Conservation (phyloP, 2,797 vertebrate genomes). For the Oreochromis grahami region DNA sequence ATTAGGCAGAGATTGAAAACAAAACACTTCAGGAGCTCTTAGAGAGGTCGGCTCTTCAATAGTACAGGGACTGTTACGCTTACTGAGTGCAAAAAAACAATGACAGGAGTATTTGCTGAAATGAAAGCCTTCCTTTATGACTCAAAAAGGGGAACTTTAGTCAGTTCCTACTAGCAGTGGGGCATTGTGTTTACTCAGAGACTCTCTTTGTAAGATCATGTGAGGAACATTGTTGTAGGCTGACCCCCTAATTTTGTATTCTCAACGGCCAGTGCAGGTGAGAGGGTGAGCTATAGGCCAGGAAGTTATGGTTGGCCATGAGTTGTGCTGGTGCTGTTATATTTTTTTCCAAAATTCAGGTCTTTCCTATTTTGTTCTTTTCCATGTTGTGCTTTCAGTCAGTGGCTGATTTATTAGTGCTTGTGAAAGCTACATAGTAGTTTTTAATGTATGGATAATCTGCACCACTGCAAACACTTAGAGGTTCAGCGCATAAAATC, state of each 20-base stretch:
- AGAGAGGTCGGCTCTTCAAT: background rate
- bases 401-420: background rate
- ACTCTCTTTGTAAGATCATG: background rate
- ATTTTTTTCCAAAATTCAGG: background rate
- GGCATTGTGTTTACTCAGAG: background rate
- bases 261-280: background rate
- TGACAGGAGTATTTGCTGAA: constrained; percentile 18
- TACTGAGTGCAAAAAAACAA: background rate
- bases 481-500: background rate
- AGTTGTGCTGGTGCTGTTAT: background rate
- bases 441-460: background rate
- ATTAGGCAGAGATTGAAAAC: constrained; percentile 48
- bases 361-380: background rate
- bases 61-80: background rate
- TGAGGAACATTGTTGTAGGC: background rate
- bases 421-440: background rate
- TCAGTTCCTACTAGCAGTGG: background rate
- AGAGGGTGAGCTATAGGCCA: background rate
- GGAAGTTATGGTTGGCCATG: background rate
- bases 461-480: background rate
- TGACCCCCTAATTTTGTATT: background rate
- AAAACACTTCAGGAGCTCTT: constrained; percentile 30
- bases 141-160: background rate
- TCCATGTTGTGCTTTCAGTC: background rate
- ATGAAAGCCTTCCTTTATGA: background rate